These are phyloP conservation scores for Anguilla obscura DNA, from an alignment of 2,797 vertebrate genomes.

Conservation along the genomic window DNA sequence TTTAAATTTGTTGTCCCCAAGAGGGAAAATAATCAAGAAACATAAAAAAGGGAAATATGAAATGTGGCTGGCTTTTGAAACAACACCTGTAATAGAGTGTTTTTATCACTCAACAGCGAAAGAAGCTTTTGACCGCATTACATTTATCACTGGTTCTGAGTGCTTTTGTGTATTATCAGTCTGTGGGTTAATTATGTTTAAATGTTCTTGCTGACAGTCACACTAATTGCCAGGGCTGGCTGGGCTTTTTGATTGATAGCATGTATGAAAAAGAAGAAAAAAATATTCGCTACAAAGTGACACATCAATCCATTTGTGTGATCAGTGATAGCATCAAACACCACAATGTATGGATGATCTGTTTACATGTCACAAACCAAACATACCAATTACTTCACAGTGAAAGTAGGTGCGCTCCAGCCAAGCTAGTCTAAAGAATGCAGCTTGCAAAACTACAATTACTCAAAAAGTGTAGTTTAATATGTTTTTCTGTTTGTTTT, in stretches of 20 bases:
- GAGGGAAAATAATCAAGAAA: not conserved
- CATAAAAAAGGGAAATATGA: constrained; percentile 22
- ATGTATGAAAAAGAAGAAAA: not conserved
- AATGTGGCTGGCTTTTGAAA: constrained; percentile 44
- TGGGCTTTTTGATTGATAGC: constrained; percentile 4
- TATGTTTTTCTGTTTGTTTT: too few species aligned
- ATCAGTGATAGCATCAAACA: not conserved
- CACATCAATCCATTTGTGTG: not conserved
- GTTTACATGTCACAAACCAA: not conserved
- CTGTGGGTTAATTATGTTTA: constrained; percentile 40
- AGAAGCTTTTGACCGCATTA: constrained; percentile 43
- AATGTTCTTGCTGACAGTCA: constrained; percentile 43
- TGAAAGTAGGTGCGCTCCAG: too few species aligned
- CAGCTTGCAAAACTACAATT: too few species aligned
- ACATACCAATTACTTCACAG: too few species aligned
- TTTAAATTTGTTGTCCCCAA: not conserved
- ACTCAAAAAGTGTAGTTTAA: too few species aligned
- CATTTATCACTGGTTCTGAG: constrained; percentile 41
- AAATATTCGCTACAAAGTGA: not conserved
- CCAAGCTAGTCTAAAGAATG: too few species aligned
- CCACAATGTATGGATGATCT: not conserved
- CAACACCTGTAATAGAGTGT: constrained; percentile 25
- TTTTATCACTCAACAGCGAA: constrained; percentile 36
- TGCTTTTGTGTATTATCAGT: constrained; percentile 40
- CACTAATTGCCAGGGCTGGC: constrained; percentile 39